A percentile compares a stretch with the other conserved stretches of the same genome.
Evolutionary conservation across 1,140 invertebrate genomes (phyloP).

Genomic region (Yoshiicerus persimilis): DNA sequence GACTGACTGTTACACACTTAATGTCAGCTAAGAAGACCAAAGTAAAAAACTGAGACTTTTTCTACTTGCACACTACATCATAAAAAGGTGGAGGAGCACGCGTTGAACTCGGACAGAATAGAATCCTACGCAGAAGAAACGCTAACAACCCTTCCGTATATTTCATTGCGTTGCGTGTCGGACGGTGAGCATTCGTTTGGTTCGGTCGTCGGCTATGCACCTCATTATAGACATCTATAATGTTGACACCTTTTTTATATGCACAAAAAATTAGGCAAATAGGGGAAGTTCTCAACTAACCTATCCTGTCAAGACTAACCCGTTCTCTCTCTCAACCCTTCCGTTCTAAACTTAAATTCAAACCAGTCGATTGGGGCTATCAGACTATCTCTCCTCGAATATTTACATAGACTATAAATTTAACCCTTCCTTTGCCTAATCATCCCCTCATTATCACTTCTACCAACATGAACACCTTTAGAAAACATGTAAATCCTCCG

Average conservation of each 20-base stretch:
- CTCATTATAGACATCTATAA: constrained; percentile 31
- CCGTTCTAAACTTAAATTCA: not conserved
- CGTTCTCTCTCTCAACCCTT: not conserved
- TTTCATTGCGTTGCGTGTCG: not conserved
- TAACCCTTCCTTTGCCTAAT: constrained; percentile 27
- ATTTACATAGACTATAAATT: constrained; percentile 20
- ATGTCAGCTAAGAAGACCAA: not conserved
- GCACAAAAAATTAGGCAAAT: constrained; percentile 44
- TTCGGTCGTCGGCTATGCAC: not conserved
- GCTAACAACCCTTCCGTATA: not conserved
- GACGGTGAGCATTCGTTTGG: not conserved
- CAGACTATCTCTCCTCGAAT: not conserved
- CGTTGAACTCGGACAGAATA: not conserved
- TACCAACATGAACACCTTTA: not conserved
- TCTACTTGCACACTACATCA: not conserved
- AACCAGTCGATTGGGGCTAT: not conserved
- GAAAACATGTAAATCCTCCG: not conserved
- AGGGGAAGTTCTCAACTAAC: not conserved
- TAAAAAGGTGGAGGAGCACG: constrained; percentile 21
- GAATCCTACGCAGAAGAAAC: not conserved
- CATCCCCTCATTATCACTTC: constrained; percentile 32
- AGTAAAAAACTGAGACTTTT: not conserved
- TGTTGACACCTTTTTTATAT: constrained; percentile 42
- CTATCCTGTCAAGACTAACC: not conserved
- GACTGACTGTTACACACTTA: not conserved